Base-by-base conservation (phyloP, 2,888 invertebrate genomes). In the Agrotis ipsilon region DNA sequence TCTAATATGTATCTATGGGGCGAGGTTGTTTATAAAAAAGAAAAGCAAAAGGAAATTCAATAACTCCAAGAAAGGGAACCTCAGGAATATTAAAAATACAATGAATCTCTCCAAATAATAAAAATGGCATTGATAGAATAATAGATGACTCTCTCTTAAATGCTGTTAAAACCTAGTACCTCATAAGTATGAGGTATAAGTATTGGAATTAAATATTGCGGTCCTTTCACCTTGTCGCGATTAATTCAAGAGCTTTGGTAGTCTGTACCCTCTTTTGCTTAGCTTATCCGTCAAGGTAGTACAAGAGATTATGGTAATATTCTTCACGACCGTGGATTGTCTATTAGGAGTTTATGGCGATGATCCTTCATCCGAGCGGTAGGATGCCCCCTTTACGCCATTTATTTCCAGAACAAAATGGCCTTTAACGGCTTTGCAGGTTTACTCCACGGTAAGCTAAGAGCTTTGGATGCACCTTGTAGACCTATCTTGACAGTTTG, bases 271-370 rank as follows among this genome's bases (percentile, higher is more conserved):
- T 78, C 78, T 24, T 55, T 39, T 49, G n/a, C 60, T 59, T 24
- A 49, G 19, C 55, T 49, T 49, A 71, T 45, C 72, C 60, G 32
- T 46, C 54, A 60, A 59, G 52, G 59, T 59, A 54, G 52, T 19
- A 43, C 73, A 78, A 54, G 49, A 49, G 78, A 78, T 78, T 78
- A 73, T 60, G 72, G 48, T 71, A 60, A 73, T 78, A 52, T 60
- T 24, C 54, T 60, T 18, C 21, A 49, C 78, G 48, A 78, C 48
- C 13, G 72, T 59, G 78, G 48, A 54, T 70, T 70, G 43, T 52
- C 72, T 78, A 71, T 49, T 21, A 72, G 48, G 54, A 78, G 45
- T 78, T 60, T 70, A 78, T 55, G 24, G 18, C 54, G 19, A 49
- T 71, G 72, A 78, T 73, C 49, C 60, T 49, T 71, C 78, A 60